Base-by-base conservation (phyloP, 2,888 invertebrate genomes). In the Uloborus plumipes region DNA sequence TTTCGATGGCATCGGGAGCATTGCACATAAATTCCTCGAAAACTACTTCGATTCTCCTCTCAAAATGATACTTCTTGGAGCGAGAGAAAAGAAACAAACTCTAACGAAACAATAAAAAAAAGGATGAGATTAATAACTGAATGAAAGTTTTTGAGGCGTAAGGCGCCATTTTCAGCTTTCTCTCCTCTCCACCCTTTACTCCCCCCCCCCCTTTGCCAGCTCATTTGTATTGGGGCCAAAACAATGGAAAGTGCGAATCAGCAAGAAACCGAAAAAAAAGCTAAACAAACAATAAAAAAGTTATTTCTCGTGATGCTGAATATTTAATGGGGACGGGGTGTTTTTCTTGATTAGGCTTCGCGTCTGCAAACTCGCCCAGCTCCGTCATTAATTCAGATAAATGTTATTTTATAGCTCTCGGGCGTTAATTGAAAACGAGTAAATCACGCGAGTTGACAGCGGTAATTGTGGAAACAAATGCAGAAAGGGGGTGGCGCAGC, bases 361-460 rank as follows among this genome's bases (percentile, higher is more conserved):
- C 64, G 62, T 58, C 70, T n/a, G 31, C 31, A n/a, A 65, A 72
- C 72, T 51, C 59, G 59, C 64, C 47, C 50, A 15, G 55, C 58
- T 31, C 58, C 50, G 80, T 74, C 80, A 81, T 81, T 81, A 81
- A 81, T 81, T 81, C 80, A 81, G 80, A 81, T 81, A 81, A 81
- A 81, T 81, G 80, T 73, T 81, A 81, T 81, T 81, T 81, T 81
- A 81, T 81, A 81, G 80, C 74, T 81, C 65, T 74, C 80, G 26
- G 73, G 74, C 80, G 80, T 81, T 81, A 81, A 81, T 81, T 81
- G 80, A 81, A 81, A 81, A 74, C 80, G 70, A 81, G 80, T 81
- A 81, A 81, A 81, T 81, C 80, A 74, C 80, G 31, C 70, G 74
- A 65, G 15, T 53, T 81, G 80, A 81, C 80, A 81, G 80, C 74